Percentiles rank a stretch among this genome's conserved stretches.
These are phyloP conservation scores for Linyphia triangularis DNA, from an alignment of 2,888 invertebrate species.

Conservation along the genomic window DNA sequence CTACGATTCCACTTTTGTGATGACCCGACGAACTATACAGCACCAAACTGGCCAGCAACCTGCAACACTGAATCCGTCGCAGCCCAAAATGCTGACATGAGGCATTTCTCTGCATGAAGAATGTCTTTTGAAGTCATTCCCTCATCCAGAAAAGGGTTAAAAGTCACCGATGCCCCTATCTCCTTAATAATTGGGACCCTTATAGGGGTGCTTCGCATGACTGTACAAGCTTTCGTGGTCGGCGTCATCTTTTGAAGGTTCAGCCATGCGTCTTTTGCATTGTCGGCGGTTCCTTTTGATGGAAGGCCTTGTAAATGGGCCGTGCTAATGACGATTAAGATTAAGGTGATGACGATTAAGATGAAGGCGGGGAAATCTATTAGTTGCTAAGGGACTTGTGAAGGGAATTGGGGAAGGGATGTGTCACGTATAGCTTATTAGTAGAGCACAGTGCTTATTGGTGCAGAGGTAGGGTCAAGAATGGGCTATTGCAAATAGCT, in stretches of 20 bases:
- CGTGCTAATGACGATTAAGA: conserved; percentile 56
- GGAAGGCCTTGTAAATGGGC: conserved; percentile 15
- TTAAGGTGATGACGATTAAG: conserved; percentile 48
- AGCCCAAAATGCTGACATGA: conserved; percentile 44
- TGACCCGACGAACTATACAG: too few species aligned
- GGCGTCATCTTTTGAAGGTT: neutral
- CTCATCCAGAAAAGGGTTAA: conserved; percentile 59
- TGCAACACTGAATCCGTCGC: too few species aligned
- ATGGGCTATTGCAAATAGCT: neutral
- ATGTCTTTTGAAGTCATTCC: conserved; percentile 53
- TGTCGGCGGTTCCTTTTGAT: conserved; percentile 37
- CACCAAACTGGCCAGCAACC: too few species aligned
- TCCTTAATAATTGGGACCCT: neutral
- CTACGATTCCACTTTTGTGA: too few species aligned
- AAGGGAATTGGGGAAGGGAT: conserved; percentile 18
- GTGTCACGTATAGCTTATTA: conserved; percentile 29
- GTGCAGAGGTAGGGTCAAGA: neutral
- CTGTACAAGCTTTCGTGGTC: neutral
- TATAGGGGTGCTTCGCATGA: conserved; percentile 20
- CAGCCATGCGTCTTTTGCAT: neutral
- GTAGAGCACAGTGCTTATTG: neutral
- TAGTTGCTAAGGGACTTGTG: neutral
- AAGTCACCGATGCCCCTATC: conserved; percentile 13
- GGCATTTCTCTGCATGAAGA: neutral
- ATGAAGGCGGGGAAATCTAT: conserved; percentile 29